phyloP scores from a whole-genome alignment of 2,113 vertebrate species.

The Oenanthe oenanthe region DNA sequence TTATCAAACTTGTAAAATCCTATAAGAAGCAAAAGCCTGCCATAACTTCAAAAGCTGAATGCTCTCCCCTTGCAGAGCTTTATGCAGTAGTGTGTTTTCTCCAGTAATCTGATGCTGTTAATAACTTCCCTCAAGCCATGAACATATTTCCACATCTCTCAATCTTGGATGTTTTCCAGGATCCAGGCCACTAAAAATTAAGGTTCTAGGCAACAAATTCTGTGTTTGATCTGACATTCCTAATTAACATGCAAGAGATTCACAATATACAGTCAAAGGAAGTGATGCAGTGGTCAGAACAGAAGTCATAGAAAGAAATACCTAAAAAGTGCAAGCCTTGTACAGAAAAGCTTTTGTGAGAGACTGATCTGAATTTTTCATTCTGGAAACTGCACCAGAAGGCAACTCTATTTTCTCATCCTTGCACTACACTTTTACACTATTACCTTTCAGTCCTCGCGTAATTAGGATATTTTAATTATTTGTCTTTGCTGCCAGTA shows the following conservation, averaged over 20 bases:
- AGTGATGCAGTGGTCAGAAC: neutral
- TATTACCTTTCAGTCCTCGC: neutral
- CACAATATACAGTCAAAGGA: neutral
- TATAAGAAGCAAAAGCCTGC: neutral
- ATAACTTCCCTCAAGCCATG: neutral
- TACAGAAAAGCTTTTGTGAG: neutral
- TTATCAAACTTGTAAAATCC: neutral
- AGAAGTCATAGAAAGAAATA: neutral
- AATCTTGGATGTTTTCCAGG: neutral
- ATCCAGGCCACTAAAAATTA: neutral
- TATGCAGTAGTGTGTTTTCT: neutral
- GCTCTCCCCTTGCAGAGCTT: neutral
- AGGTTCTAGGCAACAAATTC: neutral
- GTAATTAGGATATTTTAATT: neutral
- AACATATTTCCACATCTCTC: neutral
- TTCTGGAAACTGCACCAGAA: neutral
- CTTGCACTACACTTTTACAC: neutral
- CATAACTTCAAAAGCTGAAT: neutral
- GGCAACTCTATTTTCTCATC: neutral
- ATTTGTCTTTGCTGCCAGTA: neutral
- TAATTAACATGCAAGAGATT: neutral
- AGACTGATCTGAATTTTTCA: neutral
- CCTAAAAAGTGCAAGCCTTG: neutral
- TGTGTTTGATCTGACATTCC: neutral
- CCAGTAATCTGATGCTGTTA: neutral